Evolutionary conservation across 2,113 vertebrate species (phyloP).

Genomic region (Podarcis raffonei): DNA sequence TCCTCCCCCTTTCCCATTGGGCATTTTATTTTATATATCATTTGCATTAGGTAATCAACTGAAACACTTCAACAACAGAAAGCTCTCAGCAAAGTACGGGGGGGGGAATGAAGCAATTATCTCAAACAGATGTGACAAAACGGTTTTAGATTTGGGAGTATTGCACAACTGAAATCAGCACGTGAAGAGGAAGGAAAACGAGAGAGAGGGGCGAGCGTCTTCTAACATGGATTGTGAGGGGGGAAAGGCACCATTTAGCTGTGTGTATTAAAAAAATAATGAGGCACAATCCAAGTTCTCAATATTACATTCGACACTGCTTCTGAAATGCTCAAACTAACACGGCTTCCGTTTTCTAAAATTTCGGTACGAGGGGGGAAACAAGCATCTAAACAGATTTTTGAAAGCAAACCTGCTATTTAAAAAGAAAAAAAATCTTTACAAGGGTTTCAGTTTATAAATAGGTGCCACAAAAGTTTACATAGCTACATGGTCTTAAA

Average conservation of each 20-base stretch:
- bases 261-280: constrained; percentile 66
- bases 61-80: constrained; percentile 78
- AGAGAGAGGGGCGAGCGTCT: constrained; percentile 57
- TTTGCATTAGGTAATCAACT: constrained; percentile 78
- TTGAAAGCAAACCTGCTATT: constrained; percentile 41
- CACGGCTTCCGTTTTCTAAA: constrained; percentile 31
- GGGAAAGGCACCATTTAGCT: constrained; percentile 77
- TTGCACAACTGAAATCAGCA: constrained; percentile 70
- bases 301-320: constrained; percentile 72
- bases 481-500: constrained; percentile 56
- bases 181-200: background rate
- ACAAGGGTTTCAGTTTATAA: constrained; percentile 59
- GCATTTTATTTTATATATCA: constrained; percentile 78
- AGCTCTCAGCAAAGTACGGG: constrained; percentile 68
- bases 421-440: constrained; percentile 42
- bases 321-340: constrained; percentile 65
- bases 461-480: constrained; percentile 61
- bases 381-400: constrained; percentile 50
- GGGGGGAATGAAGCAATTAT: constrained; percentile 61
- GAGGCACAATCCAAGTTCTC: constrained; percentile 73
- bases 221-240: constrained; percentile 66
- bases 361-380: constrained; percentile 54
- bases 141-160: constrained; percentile 71
- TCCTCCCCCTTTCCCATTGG: constrained; percentile 69
- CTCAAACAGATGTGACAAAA: constrained; percentile 74